Conservation (phyloP, 2,113 vertebrate species). For the Grammomys surdaster region DNA sequence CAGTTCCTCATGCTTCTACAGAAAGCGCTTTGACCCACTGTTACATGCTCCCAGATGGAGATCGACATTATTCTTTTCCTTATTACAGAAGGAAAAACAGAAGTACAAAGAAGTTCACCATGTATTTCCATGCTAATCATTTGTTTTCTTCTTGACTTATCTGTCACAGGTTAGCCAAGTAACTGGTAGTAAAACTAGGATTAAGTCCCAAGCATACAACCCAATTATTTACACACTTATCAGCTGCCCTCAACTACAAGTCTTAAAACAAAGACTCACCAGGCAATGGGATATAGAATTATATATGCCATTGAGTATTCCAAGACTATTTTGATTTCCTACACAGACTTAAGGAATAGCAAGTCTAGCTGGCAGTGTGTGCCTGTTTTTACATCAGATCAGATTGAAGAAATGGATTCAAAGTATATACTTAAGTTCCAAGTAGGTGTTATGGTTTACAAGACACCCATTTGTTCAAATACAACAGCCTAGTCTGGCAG, state of each 20-base stretch:
- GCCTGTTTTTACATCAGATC: not conserved
- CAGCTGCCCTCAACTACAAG: not conserved
- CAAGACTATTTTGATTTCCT: conserved; percentile 41
- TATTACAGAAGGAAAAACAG: not conserved
- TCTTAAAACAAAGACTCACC: not conserved
- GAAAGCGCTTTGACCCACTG: not conserved
- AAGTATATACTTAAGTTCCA: not conserved
- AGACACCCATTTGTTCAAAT: not conserved
- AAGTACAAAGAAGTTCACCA: not conserved
- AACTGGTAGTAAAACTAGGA: not conserved
- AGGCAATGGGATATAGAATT: not conserved
- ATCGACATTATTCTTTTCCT: not conserved
- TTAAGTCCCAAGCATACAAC: not conserved
- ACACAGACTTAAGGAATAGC: not conserved
- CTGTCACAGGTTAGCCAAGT: not conserved
- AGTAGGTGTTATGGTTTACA: not conserved
- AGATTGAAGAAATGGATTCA: not conserved
- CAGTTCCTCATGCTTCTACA: not conserved
- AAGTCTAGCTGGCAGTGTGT: not conserved
- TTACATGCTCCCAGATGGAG: no score
- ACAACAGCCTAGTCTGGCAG: not conserved
- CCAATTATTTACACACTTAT: not conserved
- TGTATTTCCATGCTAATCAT: not conserved
- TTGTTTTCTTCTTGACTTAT: not conserved
- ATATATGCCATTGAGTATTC: not conserved